Conservation (phyloP, 2,888 invertebrate species). For the Lottia gigantea region DNA sequence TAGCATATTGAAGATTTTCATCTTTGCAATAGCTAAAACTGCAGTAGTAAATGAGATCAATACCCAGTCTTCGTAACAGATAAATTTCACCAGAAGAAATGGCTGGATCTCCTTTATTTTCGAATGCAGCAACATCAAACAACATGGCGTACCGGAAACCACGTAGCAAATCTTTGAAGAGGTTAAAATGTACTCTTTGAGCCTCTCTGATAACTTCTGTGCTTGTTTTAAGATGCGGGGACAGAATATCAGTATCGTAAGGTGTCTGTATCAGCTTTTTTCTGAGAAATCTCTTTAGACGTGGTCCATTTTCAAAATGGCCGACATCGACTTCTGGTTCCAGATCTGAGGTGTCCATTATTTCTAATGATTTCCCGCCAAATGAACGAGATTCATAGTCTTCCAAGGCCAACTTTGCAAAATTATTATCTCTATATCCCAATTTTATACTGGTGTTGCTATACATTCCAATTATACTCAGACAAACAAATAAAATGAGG, state of each 20-base stretch:
- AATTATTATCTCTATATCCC: neutral
- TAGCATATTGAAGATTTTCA: constrained; percentile 14
- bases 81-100: constrained; percentile 30
- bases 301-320: neutral
- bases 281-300: neutral
- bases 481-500: neutral
- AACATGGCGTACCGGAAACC: constrained; percentile 24
- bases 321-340: neutral
- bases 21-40: constrained; percentile 14
- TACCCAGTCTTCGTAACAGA: constrained; percentile 18
- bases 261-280: neutral
- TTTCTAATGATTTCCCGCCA: neutral
- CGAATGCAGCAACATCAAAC: constrained; percentile 28
- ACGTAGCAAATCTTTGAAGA: constrained; percentile 21
- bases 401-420: neutral
- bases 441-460: neutral
- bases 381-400: neutral
- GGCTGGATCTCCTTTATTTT: constrained; percentile 37
- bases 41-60: constrained; percentile 25
- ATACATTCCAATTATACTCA: neutral
- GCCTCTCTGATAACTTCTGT: constrained; percentile 24
- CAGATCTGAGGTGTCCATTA: neutral
- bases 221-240: constrained; percentile 14
- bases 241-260: constrained; percentile 18
- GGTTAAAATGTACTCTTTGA: constrained; percentile 20